A percentile compares a stretch with the other conserved stretches of the same genome.
phyloP scores from a whole-genome alignment of 1,140 invertebrate genomes.

The Globodera ellingtonae region DNA sequence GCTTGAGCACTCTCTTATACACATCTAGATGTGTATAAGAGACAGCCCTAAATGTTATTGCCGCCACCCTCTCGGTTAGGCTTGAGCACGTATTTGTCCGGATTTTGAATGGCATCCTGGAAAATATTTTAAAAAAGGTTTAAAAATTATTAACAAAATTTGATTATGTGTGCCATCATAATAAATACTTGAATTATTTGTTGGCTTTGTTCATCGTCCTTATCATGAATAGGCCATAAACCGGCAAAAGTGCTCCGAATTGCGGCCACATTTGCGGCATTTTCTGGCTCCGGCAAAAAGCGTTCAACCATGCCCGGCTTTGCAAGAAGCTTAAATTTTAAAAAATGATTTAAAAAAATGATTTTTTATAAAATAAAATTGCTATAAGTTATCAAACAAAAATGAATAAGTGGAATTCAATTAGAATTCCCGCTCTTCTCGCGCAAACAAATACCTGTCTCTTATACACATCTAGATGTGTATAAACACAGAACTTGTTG shows the following conservation, averaged over 20 bases:
- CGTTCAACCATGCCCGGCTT: conserved; percentile 75
- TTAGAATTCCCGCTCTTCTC: too few relatives aligned
- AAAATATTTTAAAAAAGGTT: conserved; percentile 7
- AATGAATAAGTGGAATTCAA: too few relatives aligned
- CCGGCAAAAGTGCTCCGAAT: conserved; percentile 84
- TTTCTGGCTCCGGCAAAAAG: conserved; percentile 68
- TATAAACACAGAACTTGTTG: conserved; percentile 7
- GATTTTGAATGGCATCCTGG: conserved; percentile 78
- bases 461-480: too few relatives aligned
- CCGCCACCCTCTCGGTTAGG: conserved; percentile 82
- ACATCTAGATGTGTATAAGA: too few relatives aligned
- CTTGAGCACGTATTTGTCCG: conserved; percentile 87
- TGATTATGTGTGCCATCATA: background rate
- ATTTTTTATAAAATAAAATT: too few relatives aligned
- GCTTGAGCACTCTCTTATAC: conserved; percentile 98
- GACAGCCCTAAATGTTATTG: conserved; percentile 92
- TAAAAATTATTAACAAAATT: background rate
- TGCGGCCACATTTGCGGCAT: conserved; percentile 67
- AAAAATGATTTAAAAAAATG: background rate
- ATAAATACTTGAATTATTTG: conserved; percentile 39
- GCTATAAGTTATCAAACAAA: too few relatives aligned
- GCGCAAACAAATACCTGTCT: background rate
- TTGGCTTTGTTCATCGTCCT: conserved; percentile 41
- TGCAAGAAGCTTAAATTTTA: conserved; percentile 47
- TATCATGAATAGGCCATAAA: conserved; percentile 80